Percentiles rank a stretch among this genome's conserved stretches.
phyloP scores from a whole-genome alignment of 2,113 vertebrate species.

The Ictalurus punctatus region DNA sequence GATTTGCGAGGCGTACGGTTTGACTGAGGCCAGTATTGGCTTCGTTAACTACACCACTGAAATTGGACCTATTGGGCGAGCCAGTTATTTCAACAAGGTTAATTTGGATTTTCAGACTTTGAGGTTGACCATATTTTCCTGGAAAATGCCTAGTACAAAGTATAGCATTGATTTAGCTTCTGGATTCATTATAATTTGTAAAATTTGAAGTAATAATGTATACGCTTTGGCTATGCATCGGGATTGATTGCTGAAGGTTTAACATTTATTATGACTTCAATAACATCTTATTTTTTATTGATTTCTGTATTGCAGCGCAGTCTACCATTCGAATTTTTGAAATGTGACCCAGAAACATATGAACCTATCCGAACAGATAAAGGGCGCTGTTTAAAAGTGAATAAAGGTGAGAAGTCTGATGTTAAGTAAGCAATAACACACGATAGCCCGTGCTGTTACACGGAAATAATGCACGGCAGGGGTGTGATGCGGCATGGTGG shows the following conservation, averaged over 20 bases:
- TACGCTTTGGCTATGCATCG: neutral
- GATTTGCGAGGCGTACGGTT: slow-evolving; percentile 81
- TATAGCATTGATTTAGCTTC: neutral
- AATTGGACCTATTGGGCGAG: slow-evolving; percentile 78
- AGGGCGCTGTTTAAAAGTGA: slow-evolving; percentile 58
- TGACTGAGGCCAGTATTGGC: slow-evolving; percentile 84
- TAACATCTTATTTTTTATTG: slow-evolving; percentile 4
- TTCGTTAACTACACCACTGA: slow-evolving; percentile 86
- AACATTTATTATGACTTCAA: neutral
- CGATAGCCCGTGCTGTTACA: neutral
- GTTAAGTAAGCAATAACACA: neutral
- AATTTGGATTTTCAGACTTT: slow-evolving; percentile 39
- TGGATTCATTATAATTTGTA: neutral
- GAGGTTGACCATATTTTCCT: slow-evolving; percentile 9
- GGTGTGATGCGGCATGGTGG: neutral
- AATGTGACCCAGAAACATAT: slow-evolving; percentile 71
- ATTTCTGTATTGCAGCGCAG: slow-evolving; percentile 65
- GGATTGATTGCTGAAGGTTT: neutral
- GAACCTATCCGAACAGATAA: slow-evolving; percentile 62
- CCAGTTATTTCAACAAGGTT: slow-evolving; percentile 78
- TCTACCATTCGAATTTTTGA: slow-evolving; percentile 81
- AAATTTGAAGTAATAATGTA: neutral
- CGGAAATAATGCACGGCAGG: neutral
- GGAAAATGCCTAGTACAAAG: slow-evolving; percentile 21
- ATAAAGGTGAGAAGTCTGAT: slow-evolving; percentile 44